Evolutionary conservation across 1,140 invertebrate species (phyloP), one percentile per base, ranked within the genome.

Genomic region (Polypedilum pembai): DNA sequence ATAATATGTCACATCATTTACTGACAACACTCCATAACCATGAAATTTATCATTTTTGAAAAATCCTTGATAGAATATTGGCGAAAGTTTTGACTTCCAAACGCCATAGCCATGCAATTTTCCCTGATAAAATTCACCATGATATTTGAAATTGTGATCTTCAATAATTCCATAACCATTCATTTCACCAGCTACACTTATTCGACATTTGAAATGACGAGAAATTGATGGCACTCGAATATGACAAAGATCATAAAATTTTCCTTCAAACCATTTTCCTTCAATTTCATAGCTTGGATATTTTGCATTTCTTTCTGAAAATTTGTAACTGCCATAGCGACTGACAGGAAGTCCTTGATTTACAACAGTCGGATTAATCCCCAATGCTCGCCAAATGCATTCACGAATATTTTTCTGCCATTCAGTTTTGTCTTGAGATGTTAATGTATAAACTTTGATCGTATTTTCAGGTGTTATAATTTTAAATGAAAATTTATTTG

Each of bases 71-170:
- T 95, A 96, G 40, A 91, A 80, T 78, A 94, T 92, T 10, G 65
- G 20, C 24, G 88, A 89, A 78, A 86, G 65, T 33, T 76, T 80
- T 76, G 86, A 92, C 85, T 88, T 92, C 82, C 93, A 88, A 20
- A 86, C 85, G 8, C 92, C 93, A 79, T 87, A 88, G 20, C 94
- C 94, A 82, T 93, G 91, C 81, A 94, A 90, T 76, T 90, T 86
- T 41, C 92, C 93, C 76, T 93, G 90, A 79, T 90, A 92, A 89
- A 93, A 96, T 76, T 90, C 86, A 0, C 94, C 94, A 82, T 94
- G 91, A 78, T 93, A 94, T 12, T 86, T 83, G 80, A 79, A 77
- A 41, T 80, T 78, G 20, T 77, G 79, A 78, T 85, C 77, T 4
- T 80, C 78, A 80, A 82, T 82, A 56, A 80, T 80, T 8, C 81